Base-by-base conservation (phyloP, 2,888 invertebrate species). In the Xestia ashworthii region DNA sequence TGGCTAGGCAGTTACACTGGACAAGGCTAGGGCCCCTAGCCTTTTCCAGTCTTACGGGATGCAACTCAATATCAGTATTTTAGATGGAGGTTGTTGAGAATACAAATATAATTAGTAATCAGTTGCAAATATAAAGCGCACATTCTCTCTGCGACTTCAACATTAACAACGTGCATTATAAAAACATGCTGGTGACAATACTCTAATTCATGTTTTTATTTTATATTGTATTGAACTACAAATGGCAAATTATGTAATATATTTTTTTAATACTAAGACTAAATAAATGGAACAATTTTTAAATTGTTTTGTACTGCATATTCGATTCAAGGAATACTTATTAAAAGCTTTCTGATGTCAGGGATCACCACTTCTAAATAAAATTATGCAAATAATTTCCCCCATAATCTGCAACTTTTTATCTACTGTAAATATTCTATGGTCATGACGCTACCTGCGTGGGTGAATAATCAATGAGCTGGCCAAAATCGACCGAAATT, bases 381-480 rank as follows among this genome's bases (percentile, higher is more conserved):
- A 74, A 81, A 58, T 50, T 3, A 69, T 8, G 19, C 5, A 66
- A 46, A 50, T 64, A 46, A 32, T 46, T 71, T 78, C 46, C 67
- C 62, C 62, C 62, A 50, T 4, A 50, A 32, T 50, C 22, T 12
- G 60, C 16, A 71, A 62, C 6, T 14, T n/a, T 44, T 32, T 53
- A 62, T 67, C 58, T 64, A 48, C 22, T 41, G 65, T 71, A 66
- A 62, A 75, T 75, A 67, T 65, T 58, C 12, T 62, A 58, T 70
- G 41, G 32, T 66, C 44, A 55, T 55, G 71, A 62, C 50, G 72
- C 38, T 68, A 46, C 76, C 73, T 67, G 71, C 66, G 74, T 76
- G 76, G 77, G 65, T 69, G 74, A 81, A 71, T 19, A 50, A 55
- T 77, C 69, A 80, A 71, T 65, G 71, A 66, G 58, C 14, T 70